Conservation (phyloP, 30 jellyfish, hydroid and myxozoan species). For the Cassiopea xamachana region DNA sequence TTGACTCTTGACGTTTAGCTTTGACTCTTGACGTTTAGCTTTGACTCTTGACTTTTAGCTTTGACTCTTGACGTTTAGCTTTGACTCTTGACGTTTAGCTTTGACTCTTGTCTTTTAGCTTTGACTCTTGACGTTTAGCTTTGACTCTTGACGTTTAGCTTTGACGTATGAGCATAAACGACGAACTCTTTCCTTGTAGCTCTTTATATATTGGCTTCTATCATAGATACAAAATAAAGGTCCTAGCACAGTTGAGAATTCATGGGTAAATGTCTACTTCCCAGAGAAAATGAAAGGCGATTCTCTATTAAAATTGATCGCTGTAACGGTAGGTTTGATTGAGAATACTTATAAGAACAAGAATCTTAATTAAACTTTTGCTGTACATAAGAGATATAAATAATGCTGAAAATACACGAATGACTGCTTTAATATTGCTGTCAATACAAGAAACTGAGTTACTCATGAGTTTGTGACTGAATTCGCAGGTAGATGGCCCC, state of each 20-base stretch:
- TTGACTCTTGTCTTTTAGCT: no score
- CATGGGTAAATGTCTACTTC: slow-evolving; percentile 65
- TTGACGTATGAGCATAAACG: no score
- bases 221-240: slow-evolving; percentile 92
- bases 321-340: slow-evolving; percentile 65
- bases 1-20: no score
- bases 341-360: background rate
- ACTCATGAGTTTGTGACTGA: background rate
- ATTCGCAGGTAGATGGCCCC: slow-evolving; percentile 55
- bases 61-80: no score
- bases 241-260: slow-evolving; percentile 85
- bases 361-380: no score
- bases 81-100: no score
- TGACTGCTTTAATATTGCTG: background rate
- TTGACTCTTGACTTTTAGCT: no score
- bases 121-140: no score
- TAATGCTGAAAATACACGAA: no score
- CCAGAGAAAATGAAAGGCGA: slow-evolving; percentile 72
- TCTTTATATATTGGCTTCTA: background rate
- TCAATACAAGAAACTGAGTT: background rate
- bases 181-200: background rate
- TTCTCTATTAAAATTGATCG: slow-evolving; percentile 70
- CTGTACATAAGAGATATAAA: no score
- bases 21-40: no score
- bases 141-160: no score